Conservation (phyloP, 1,140 invertebrate genomes). For the Artemia franciscana region DNA sequence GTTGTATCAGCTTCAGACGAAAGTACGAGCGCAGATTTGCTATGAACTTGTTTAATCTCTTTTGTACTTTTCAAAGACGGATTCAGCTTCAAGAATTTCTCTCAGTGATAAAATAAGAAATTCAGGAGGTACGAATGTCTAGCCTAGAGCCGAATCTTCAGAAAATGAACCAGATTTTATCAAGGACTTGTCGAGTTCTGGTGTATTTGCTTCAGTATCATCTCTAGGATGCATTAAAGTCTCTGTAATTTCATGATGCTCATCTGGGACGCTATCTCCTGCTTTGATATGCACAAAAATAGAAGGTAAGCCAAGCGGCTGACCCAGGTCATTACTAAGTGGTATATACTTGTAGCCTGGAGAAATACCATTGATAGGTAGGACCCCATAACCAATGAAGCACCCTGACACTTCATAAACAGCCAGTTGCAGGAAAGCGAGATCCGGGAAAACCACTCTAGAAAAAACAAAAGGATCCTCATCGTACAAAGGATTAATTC, state of each 20-base stretch:
- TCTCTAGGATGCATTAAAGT: constrained; percentile 88
- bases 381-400: constrained; percentile 79
- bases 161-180: no score
- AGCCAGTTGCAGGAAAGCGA: constrained; percentile 80
- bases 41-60: no score
- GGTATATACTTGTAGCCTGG: constrained; percentile 76
- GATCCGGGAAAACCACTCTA: constrained; percentile 83
- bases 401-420: constrained; percentile 89
- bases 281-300: constrained; percentile 79
- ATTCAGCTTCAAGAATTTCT: no score
- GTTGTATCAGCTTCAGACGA: no score
- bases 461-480: constrained; percentile 88
- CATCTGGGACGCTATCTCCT: constrained; percentile 92
- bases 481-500: constrained; percentile 84
- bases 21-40: no score
- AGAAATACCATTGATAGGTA: constrained; percentile 88
- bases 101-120: no score
- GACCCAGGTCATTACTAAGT: constrained; percentile 74
- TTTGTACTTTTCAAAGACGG: no score
- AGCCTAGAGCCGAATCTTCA: no score
- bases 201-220: no score
- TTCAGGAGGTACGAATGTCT: no score
- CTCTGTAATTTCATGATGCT: constrained; percentile 60
- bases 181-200: no score
- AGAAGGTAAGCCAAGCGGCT: constrained; percentile 64